Percentiles rank a stretch among this genome's conserved stretches.
Conservation (phyloP, 2,797 vertebrate genomes). For the Oreochromis mossambicus region DNA sequence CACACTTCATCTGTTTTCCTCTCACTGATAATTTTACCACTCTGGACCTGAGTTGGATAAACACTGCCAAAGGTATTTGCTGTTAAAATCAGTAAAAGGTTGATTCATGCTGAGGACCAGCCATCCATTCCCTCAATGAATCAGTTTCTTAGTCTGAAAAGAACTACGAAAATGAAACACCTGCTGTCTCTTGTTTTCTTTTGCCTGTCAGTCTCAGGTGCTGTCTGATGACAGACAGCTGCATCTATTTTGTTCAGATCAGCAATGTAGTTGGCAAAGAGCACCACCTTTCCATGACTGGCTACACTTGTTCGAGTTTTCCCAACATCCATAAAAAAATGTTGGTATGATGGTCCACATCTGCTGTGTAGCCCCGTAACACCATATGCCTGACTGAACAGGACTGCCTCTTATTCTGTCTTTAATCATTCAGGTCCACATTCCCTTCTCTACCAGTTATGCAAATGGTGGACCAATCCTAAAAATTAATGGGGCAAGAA, state of each 20-base stretch:
- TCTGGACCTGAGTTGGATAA: conserved; percentile 54
- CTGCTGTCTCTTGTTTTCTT: conserved; percentile 34
- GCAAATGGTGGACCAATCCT: conserved; percentile 61
- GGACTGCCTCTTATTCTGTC: conserved; percentile 14
- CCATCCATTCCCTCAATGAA: conserved; percentile 39
- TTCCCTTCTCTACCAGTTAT: conserved; percentile 44
- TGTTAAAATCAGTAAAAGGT: conserved; percentile 61
- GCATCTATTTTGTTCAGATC: conserved; percentile 5
- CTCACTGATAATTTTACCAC: conserved; percentile 60
- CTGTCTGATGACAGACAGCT: not conserved
- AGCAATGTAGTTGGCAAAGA: not conserved
- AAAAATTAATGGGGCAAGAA: conserved; percentile 60
- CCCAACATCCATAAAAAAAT: conserved; percentile 26
- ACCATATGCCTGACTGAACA: conserved; percentile 14
- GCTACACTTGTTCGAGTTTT: conserved; percentile 25
- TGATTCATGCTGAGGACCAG: conserved; percentile 46
- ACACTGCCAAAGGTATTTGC: conserved; percentile 55
- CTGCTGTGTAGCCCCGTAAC: conserved; percentile 34
- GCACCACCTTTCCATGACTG: not conserved
- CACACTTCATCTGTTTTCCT: conserved; percentile 66
- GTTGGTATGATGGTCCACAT: conserved; percentile 19
- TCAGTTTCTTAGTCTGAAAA: conserved; percentile 30
- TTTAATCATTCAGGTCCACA: conserved; percentile 49
- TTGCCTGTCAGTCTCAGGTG: conserved; percentile 4
- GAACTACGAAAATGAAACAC: conserved; percentile 54